Evolutionary conservation across 37 sponge, comb jelly and placozoan species (phyloP), one percentile per base, ranked within the genome.

Genomic region (Sycon ciliatum): DNA sequence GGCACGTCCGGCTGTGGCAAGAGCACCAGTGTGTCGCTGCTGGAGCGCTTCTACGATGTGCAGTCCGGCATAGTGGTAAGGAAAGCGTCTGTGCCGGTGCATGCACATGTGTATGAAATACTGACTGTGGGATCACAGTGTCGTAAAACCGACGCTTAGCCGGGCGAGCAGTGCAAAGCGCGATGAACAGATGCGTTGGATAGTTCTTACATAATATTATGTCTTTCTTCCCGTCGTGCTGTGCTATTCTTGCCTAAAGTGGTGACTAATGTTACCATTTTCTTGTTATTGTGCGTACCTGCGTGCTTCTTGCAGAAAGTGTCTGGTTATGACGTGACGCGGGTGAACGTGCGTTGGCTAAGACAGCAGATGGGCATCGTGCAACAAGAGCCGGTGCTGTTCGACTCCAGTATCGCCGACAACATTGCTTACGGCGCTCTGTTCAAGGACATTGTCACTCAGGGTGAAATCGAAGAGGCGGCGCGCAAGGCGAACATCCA

Each of bases 1-100:
- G 99, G 99, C 9, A 85, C 91, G 63, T 89, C 91, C 79, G 99
- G 99, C 52, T 93, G 99, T 84, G 99, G 99, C 24, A 98, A 98
- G 83, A 89, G 91, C 73, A 98, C 99, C 4, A 46, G 83, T 2
- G 91, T 98, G 29, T 89, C 95, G n/a, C 84, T 98, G 24, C 57
- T 89, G 11, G 91, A 98, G 73, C 58, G 99, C 36, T 98, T 98
- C 86, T 98, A 98, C 56, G 88, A 93, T 32, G 83, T 85, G 18
- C 30, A 35, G 3, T 61, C 31, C 60, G 94, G 94, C 1, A 63
- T n/a, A 26, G 57, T 87, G 39, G 46, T 56, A 78, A 53, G 57
- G 5, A 60, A 46, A 46, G n/a, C n/a, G n/a, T n/a, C n/a, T n/a
- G n/a, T n/a, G n/a, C n/a, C n/a, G n/a, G n/a, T n/a, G n/a, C n/a